These are phyloP conservation scores for Cololabis saira DNA, from an alignment of 2,113 vertebrate genomes.

Conservation along the genomic window DNA sequence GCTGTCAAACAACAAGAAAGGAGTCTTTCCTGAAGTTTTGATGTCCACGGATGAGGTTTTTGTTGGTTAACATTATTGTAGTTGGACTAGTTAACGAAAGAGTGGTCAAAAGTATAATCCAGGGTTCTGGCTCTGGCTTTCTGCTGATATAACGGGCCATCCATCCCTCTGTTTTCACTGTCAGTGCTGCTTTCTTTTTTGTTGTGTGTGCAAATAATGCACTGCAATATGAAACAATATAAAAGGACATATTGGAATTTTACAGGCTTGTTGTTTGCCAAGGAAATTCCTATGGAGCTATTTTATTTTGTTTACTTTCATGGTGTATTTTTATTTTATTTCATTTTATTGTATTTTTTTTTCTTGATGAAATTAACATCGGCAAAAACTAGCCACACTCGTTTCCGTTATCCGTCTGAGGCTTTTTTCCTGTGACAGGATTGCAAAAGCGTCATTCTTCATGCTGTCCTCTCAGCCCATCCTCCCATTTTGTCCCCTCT, in stretches of 20 bases:
- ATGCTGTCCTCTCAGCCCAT: constrained; percentile 19
- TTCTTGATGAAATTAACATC: not conserved
- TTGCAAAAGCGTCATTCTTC: constrained; percentile 20
- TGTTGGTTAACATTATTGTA: too few relatives aligned
- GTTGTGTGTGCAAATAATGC: not conserved
- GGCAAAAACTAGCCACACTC: not conserved
- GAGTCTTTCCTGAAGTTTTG: too few relatives aligned
- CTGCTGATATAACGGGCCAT: not conserved
- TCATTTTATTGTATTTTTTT: not conserved
- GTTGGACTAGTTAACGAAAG: too few relatives aligned
- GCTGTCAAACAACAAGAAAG: not conserved
- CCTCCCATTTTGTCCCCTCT: constrained; percentile 37
- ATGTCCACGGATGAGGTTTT: too few relatives aligned
- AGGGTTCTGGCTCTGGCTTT: not conserved
- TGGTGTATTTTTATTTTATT: not conserved
- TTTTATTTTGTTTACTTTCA: not conserved
- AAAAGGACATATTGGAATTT: too few relatives aligned
- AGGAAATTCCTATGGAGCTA: too few relatives aligned
- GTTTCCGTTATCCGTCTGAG: constrained; percentile 8
- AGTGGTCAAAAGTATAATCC: too few relatives aligned
- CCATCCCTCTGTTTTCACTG: not conserved
- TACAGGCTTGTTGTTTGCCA: too few relatives aligned
- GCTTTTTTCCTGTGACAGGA: constrained; percentile 20
- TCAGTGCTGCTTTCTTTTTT: not conserved
- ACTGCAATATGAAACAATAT: not conserved